Conservation (phyloP, 2,797 vertebrate genomes). For the Anguilla pacifica region DNA sequence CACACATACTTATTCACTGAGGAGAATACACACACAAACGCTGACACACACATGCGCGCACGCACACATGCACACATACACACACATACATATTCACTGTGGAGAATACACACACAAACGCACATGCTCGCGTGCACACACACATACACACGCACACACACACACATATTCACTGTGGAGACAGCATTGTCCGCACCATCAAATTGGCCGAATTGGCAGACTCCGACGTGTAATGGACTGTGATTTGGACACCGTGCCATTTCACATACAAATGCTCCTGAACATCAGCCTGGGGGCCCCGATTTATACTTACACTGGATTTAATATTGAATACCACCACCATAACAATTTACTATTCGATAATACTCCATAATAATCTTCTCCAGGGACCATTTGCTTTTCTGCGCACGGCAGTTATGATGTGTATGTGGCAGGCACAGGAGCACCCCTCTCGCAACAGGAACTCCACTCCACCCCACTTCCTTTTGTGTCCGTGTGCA, state of each 20-base stretch:
- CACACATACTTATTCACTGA: too few species aligned
- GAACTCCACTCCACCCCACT: neutral
- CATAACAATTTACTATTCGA: neutral
- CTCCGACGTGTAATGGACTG: neutral
- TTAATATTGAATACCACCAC: neutral
- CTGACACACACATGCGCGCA: too few species aligned
- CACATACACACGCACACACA: neutral
- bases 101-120: neutral
- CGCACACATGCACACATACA: too few species aligned
- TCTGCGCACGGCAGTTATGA: neutral
- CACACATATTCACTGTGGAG: neutral
- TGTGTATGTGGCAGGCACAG: neutral
- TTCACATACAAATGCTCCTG: neutral
- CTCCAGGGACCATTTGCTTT: neutral
- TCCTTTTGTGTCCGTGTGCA: neutral
- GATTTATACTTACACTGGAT: neutral
- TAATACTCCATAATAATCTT: neutral
- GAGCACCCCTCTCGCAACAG: neutral
- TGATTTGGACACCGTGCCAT: neutral
- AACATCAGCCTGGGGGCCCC: neutral
- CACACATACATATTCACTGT: too few species aligned
- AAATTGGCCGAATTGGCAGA: neutral
- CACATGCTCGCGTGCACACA: neutral
- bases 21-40: too few species aligned
- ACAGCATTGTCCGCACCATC: neutral